These are phyloP conservation scores for Pseudopodoces humilis DNA, from an alignment of 2,113 vertebrate genomes.

Conservation along the genomic window DNA sequence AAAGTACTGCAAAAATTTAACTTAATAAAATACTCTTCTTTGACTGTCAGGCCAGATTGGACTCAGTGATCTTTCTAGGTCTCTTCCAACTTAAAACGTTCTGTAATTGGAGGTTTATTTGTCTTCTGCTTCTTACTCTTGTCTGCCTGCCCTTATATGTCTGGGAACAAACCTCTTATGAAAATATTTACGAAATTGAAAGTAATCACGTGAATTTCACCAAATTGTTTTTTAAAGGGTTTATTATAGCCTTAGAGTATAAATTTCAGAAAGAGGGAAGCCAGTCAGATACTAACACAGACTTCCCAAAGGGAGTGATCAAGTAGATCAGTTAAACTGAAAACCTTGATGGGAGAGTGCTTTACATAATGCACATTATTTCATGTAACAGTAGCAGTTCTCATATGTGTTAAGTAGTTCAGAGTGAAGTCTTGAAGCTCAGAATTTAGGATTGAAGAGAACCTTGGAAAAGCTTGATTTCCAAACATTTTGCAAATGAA, in stretches of 20 bases:
- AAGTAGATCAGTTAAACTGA: not conserved
- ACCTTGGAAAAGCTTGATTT: not conserved
- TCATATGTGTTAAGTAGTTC: not conserved
- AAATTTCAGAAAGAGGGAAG: not conserved
- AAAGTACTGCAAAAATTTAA: not conserved
- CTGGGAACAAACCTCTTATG: fast-evolving
- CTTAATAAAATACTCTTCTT: not conserved
- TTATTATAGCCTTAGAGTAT: not conserved
- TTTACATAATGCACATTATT: not conserved
- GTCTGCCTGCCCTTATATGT: not conserved
- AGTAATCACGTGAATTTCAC: not conserved
- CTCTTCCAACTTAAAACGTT: not conserved
- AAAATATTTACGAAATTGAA: not conserved
- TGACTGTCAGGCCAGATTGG: not conserved
- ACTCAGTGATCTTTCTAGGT: not conserved
- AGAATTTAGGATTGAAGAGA: not conserved
- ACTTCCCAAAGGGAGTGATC: not conserved
- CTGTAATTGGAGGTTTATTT: not conserved
- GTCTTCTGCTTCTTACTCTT: not conserved
- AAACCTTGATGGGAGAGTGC: not conserved
- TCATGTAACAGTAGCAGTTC: not conserved
- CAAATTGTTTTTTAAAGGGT: not conserved
- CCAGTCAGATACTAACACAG: not conserved
- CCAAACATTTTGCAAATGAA: not conserved
- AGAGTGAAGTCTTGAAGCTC: not conserved